phyloP scores from a whole-genome alignment of 2,888 invertebrate species.

The Apeira syringaria region DNA sequence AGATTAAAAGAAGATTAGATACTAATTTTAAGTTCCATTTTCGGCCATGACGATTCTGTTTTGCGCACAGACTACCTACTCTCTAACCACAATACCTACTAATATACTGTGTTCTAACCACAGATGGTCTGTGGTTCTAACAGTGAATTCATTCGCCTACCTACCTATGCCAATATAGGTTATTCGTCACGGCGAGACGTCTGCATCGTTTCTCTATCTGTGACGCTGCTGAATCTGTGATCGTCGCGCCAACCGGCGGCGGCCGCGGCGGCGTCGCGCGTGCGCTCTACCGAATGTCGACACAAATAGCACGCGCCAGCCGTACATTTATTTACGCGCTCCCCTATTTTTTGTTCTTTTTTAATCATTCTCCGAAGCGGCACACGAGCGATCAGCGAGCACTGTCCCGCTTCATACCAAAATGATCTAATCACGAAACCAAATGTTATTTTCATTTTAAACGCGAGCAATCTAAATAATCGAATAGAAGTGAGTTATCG shows the following conservation, averaged over 20 bases:
- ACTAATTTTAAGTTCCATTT: too few relatives aligned
- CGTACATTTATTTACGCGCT: conserved; percentile 60
- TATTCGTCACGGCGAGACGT: conserved; percentile 26
- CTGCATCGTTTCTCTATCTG: too few relatives aligned
- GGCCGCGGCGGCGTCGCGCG: conserved; percentile 32
- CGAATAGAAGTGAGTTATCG: conserved; percentile 15
- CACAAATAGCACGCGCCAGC: conserved; percentile 67
- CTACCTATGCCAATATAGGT: conserved; percentile 7
- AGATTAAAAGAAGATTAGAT: too few relatives aligned
- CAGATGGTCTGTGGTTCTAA: conserved; percentile 9
- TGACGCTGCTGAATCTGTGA: conserved; percentile 27
- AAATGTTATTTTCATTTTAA: conserved; percentile 1
- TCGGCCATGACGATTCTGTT: too few relatives aligned
- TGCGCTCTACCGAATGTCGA: conserved; percentile 48
- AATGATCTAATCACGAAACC: not conserved
- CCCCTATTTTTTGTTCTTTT: conserved; percentile 58
- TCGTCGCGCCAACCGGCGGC: conserved; percentile 27
- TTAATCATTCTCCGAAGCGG: conserved; percentile 42
- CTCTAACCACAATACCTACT: too few relatives aligned
- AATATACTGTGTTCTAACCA: not conserved
- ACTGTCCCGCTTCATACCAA: conserved; percentile 5
- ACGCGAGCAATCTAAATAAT: conserved; percentile 7
- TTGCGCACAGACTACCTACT: too few relatives aligned
- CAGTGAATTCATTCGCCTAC: not conserved
- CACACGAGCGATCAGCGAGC: conserved; percentile 15